A percentile compares a stretch with the other conserved stretches of the same genome.
These are phyloP conservation scores for Charanyca ferruginea DNA, from an alignment of 2,888 invertebrate genomes.

Conservation along the genomic window DNA sequence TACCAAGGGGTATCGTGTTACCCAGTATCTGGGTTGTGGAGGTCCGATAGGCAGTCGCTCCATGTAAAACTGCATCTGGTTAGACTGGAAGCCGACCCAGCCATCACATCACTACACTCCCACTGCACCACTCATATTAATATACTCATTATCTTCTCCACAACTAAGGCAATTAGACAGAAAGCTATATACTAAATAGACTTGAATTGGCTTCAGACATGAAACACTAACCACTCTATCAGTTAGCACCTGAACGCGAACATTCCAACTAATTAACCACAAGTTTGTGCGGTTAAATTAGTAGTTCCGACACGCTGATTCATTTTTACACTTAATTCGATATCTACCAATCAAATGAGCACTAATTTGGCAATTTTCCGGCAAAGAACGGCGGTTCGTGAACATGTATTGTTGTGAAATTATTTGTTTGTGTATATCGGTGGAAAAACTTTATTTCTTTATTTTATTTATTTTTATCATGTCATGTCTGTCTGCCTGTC, in stretches of 20 bases:
- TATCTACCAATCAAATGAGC: conserved; percentile 8
- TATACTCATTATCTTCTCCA: conserved; percentile 1
- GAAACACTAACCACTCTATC: conserved; percentile 45
- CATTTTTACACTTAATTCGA: conserved; percentile 34
- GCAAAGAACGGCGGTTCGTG: not conserved
- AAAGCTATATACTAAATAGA: conserved; percentile 21
- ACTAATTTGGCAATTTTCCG: conserved; percentile 27
- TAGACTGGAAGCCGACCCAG: too few species aligned
- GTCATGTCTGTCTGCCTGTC: too few species aligned
- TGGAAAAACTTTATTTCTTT: too few species aligned
- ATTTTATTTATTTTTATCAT: too few species aligned
- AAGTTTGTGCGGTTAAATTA: conserved; percentile 42
- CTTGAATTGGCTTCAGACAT: conserved; percentile 32
- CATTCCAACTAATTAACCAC: conserved; percentile 57
- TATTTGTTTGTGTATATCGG: not conserved
- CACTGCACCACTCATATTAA: not conserved
- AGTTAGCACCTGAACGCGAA: conserved; percentile 51
- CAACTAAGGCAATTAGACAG: conserved; percentile 37
- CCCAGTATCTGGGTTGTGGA: too few species aligned
- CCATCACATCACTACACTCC: too few species aligned
- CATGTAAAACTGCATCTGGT: too few species aligned
- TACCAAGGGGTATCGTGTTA: too few species aligned
- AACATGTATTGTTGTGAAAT: not conserved
- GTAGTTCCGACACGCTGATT: conserved; percentile 50
- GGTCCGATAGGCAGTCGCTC: too few species aligned